A percentile compares a stretch with the other conserved stretches of the same genome.
phyloP scores from a whole-genome alignment of 2,797 vertebrate species.

The Rachycentron canadum region DNA sequence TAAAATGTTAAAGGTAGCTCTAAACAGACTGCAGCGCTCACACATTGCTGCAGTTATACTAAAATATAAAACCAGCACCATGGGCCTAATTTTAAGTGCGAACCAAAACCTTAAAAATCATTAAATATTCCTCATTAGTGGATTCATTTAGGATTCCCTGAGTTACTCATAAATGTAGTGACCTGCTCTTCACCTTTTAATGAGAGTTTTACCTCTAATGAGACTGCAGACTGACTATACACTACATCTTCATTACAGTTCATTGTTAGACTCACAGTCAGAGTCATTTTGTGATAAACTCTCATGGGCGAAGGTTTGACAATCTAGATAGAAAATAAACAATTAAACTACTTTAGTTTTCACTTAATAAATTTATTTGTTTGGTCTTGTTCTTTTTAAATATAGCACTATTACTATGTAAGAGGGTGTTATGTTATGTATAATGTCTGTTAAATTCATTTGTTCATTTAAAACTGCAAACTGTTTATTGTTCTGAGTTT shows the following conservation, averaged over 20 bases:
- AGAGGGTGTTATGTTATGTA: not conserved
- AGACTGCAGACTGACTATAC: slow-evolving; percentile 32
- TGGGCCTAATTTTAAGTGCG: slow-evolving; percentile 26
- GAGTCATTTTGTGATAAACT: slow-evolving; percentile 29
- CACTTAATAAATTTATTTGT: slow-evolving; percentile 1
- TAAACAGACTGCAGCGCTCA: not conserved
- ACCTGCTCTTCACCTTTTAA: slow-evolving; percentile 69
- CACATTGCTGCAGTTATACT: slow-evolving; percentile 10
- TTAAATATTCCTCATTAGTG: slow-evolving; percentile 56
- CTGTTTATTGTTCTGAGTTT: slow-evolving; percentile 42
- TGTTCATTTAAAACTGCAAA: slow-evolving; percentile 45
- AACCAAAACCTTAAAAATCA: slow-evolving; percentile 47
- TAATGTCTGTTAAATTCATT: slow-evolving; percentile 43
- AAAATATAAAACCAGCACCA: slow-evolving; percentile 18
- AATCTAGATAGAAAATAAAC: slow-evolving; percentile 24
- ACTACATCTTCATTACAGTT: slow-evolving; percentile 9
- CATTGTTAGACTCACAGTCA: slow-evolving; percentile 42
- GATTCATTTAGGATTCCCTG: slow-evolving; percentile 53
- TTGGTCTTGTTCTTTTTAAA: not conserved
- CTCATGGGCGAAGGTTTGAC: slow-evolving; percentile 12
- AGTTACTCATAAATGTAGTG: slow-evolving; percentile 50
- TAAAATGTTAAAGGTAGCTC: slow-evolving; percentile 22
- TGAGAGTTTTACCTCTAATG: slow-evolving; percentile 65
- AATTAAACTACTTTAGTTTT: slow-evolving; percentile 10
- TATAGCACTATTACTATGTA: not conserved